Evolutionary conservation across 2,888 invertebrate species (phyloP).

Genomic region (Conistra vaccinii): DNA sequence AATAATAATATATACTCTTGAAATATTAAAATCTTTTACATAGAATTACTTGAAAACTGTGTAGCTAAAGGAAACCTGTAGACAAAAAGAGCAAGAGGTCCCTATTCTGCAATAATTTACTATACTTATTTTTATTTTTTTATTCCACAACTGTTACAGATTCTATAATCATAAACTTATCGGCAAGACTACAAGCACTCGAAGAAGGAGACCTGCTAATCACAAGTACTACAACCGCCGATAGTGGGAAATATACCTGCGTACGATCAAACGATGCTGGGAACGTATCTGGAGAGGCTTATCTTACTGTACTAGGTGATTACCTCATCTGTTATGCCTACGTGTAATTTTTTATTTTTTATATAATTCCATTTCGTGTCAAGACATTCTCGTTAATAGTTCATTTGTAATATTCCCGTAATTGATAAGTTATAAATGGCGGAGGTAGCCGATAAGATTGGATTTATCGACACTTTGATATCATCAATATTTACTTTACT

Average conservation of each 20-base stretch:
- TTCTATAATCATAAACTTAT: slow-evolving; percentile 86
- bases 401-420: slow-evolving; percentile 34
- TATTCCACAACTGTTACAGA: slow-evolving; percentile 74
- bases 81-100: neutral
- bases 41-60: neutral
- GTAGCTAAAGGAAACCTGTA: neutral
- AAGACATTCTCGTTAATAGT: slow-evolving; percentile 31
- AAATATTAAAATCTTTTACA: no score
- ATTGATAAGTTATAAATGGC: slow-evolving; percentile 38
- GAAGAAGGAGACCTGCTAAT: slow-evolving; percentile 97
- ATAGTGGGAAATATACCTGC: slow-evolving; percentile 97
- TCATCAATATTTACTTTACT: slow-evolving; percentile 30
- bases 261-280: slow-evolving; percentile 97
- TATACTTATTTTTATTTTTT: neutral
- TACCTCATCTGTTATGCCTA: slow-evolving; percentile 24
- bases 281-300: slow-evolving; percentile 95
- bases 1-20: neutral
- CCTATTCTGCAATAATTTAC: neutral
- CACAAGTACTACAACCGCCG: slow-evolving; percentile 95
- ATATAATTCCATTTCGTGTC: slow-evolving; percentile 7
- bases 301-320: slow-evolving; percentile 95
- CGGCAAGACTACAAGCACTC: slow-evolving; percentile 95
- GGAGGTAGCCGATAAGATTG: slow-evolving; percentile 49
- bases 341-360: slow-evolving; percentile 28
- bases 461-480: slow-evolving; percentile 36